A percentile compares a stretch with the other conserved stretches of the same genome.
These are phyloP conservation scores for Cydia pomonella DNA, from an alignment of 1,140 invertebrate species.

Conservation along the genomic window DNA sequence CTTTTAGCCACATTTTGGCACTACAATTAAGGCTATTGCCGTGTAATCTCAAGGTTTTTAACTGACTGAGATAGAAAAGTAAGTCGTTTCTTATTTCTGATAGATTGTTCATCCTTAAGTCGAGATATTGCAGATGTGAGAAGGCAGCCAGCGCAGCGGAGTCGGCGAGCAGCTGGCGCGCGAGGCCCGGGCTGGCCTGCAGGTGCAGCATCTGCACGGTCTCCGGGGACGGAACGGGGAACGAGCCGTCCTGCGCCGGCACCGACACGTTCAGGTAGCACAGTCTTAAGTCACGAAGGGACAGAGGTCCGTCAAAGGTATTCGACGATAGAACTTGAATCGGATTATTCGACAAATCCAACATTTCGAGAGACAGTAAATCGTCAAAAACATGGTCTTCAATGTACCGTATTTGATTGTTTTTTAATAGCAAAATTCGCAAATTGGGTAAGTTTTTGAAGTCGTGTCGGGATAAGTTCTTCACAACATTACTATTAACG, in stretches of 20 bases:
- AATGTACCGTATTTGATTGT: conserved; percentile 85
- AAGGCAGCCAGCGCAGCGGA: conserved; percentile 86
- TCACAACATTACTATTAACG: conserved; percentile 82
- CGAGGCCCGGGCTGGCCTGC: conserved; percentile 86
- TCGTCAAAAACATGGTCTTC: conserved; percentile 85
- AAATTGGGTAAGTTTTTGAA: conserved; percentile 87
- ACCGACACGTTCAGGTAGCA: conserved; percentile 84
- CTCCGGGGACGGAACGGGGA: conserved; percentile 86
- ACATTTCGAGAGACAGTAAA: conserved; percentile 83
- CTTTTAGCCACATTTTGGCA: conserved; percentile 83
- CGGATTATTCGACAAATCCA: conserved; percentile 90
- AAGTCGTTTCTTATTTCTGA: conserved; percentile 82
- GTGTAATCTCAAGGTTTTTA: conserved; percentile 82
- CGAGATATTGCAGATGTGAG: conserved; percentile 84
- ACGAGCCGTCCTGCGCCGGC: conserved; percentile 83
- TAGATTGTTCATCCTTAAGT: conserved; percentile 85
- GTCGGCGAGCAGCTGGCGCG: conserved; percentile 85
- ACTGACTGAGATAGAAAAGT: conserved; percentile 85
- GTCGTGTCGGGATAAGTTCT: conserved; percentile 83
- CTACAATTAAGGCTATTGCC: conserved; percentile 85
- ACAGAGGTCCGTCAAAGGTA: conserved; percentile 84
- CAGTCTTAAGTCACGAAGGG: conserved; percentile 85
- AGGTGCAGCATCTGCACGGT: conserved; percentile 87
- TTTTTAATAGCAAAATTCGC: conserved; percentile 85
- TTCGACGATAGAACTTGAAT: conserved; percentile 84